Base-by-base conservation (phyloP, 2,888 invertebrate species). In the Dinocampus coccinellae region DNA sequence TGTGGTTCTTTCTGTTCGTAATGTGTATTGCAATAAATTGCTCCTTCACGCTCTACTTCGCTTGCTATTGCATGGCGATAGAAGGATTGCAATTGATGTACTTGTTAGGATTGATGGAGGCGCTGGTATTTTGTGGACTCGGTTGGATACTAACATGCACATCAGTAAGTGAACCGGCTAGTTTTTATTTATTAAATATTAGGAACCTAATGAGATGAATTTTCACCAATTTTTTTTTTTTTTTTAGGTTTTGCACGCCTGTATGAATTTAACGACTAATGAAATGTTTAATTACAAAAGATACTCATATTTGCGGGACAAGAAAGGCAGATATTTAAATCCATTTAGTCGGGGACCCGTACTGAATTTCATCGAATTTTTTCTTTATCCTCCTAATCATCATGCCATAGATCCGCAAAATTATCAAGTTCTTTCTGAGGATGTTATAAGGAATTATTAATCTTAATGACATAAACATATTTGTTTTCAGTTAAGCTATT, bases 201-300 rank as follows among this genome's bases (percentile, higher is more conserved):
- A n/a, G n/a, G 24, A 39, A n/a, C 42, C 34, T 7, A 29, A 42
- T n/a, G 33, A 26, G 16, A 16, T n/a, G 36, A 26, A 61, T 60
- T 34, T 39, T 42, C 55, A 62, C 58, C 10, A 22, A 10, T 68
- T 68, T 52, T n/a, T n/a, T n/a, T n/a, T n/a, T n/a, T n/a, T n/a
- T n/a, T 70, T 77, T 79, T 78, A 97, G 97, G 92, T 96, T 64
- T 89, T 96, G 24, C 96, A 97, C 86, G 96, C 96, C 11, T 94
- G 95, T 84, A 95, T 95, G 94, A 97, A 97, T 89, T 88, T 97
- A 73, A 97, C 97, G 7, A 97, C 97, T 58, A 97, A 97, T 87
- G 97, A 97, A 89, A 95, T 96, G 94, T 95, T 97, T 85, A 97
- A 97, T 89, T 95, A 95, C 87, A 96, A 96, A 85, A 90, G 97